phyloP scores from a whole-genome alignment of 2,797 vertebrate genomes.

The Amphiprion clarkii region DNA sequence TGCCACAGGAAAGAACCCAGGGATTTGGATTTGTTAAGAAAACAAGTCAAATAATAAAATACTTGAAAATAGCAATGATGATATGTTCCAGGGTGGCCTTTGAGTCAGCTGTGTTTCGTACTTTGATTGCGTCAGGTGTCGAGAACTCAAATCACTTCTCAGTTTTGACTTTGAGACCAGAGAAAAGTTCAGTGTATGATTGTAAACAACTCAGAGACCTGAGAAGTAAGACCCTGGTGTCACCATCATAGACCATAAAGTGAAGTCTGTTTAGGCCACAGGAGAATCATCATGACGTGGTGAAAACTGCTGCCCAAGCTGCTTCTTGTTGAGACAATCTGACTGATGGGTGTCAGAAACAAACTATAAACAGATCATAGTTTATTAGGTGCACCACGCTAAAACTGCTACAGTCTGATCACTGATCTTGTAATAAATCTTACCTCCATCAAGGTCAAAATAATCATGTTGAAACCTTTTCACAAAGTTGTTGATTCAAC shows the following conservation, averaged over 20 bases:
- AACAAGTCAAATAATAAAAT: slow-evolving; percentile 44
- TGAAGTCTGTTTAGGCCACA: not conserved
- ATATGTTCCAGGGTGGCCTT: not conserved
- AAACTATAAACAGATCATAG: not conserved
- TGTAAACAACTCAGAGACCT: not conserved
- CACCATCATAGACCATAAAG: not conserved
- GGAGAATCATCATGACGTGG: not conserved
- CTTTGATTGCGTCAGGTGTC: not conserved
- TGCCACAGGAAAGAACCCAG: not conserved
- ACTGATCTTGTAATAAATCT: not conserved
- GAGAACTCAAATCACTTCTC: not conserved
- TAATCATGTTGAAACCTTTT: not conserved
- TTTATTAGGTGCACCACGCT: not conserved
- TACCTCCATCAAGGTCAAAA: not conserved
- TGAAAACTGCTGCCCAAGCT: not conserved
- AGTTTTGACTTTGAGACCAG: not conserved
- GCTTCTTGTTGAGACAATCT: not conserved
- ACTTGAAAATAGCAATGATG: not conserved
- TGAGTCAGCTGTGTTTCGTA: not conserved
- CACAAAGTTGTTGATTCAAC: not conserved
- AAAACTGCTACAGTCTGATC: not conserved
- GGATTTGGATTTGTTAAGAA: not conserved
- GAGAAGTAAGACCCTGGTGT: slow-evolving; percentile 11
- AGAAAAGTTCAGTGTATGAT: not conserved
- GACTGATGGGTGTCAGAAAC: not conserved